phyloP scores from a whole-genome alignment of 1,140 invertebrate species.

The Pentalonia nigronervosa region DNA sequence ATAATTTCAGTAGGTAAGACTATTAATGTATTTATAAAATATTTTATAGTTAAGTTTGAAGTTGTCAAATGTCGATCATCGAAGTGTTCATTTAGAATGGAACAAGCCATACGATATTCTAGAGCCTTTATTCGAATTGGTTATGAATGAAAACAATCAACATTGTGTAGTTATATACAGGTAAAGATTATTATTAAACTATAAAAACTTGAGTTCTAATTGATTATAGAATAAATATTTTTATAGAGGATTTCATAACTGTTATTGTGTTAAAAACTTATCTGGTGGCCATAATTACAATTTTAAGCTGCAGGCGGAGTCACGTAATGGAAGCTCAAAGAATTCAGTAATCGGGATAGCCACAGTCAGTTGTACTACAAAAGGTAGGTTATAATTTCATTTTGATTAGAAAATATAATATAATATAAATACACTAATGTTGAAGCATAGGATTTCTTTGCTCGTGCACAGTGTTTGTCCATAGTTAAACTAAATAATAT shows the following conservation, averaged over 20 bases:
- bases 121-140: background rate
- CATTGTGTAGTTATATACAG: background rate
- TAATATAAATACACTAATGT: background rate
- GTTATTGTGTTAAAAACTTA: conserved; percentile 6
- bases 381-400: conserved; percentile 13
- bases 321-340: background rate
- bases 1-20: background rate
- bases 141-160: background rate
- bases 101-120: background rate
- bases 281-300: background rate
- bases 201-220: background rate
- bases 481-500: background rate
- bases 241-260: conserved; percentile 16
- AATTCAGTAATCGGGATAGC: background rate
- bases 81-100: background rate
- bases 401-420: background rate
- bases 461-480: too few species aligned
- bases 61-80: background rate
- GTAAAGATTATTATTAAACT: background rate
- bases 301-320: background rate
- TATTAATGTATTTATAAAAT: background rate
- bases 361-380: conserved; percentile 2
- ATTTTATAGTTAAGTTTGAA: conserved; percentile 36
- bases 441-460: too few species aligned
- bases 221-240: background rate